phyloP scores from a whole-genome alignment of 2,797 vertebrate species.

The Fundulus diaphanus region DNA sequence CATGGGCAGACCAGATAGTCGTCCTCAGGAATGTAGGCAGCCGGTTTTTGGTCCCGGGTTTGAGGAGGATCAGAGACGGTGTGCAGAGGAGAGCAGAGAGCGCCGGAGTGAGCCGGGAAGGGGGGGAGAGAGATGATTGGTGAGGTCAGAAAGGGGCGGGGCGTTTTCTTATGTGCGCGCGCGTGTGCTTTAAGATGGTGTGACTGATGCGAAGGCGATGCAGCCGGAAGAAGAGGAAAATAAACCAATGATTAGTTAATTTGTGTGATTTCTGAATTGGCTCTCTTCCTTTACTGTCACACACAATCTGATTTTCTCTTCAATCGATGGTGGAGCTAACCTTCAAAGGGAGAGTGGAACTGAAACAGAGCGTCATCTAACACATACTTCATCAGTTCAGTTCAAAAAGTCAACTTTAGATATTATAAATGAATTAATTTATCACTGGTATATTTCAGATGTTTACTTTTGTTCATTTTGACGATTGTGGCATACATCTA shows the following conservation, averaged over 20 bases:
- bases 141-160: constrained; percentile 55
- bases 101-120: constrained; percentile 59
- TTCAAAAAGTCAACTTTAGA: neutral
- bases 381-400: neutral
- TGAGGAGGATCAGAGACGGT: constrained; percentile 55
- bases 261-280: neutral
- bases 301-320: neutral
- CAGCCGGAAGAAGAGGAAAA: no score
- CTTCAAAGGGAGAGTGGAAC: neutral
- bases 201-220: constrained; percentile 42
- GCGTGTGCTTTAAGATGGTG: constrained; percentile 33
- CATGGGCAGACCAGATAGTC: constrained; percentile 34
- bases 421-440: neutral
- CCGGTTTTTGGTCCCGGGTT: constrained; percentile 64
- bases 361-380: neutral
- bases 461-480: neutral
- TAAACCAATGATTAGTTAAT: no score
- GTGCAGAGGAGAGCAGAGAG: constrained; percentile 62
- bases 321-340: neutral
- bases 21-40: constrained; percentile 68
- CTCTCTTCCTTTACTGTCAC: neutral
- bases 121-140: constrained; percentile 56
- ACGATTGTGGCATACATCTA: neutral
- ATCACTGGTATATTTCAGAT: neutral
- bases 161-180: neutral